A percentile compares a stretch with the other conserved stretches of the same genome.
phyloP scores from a whole-genome alignment of 1,140 invertebrate genomes.

The Drosophila athabasca region DNA sequence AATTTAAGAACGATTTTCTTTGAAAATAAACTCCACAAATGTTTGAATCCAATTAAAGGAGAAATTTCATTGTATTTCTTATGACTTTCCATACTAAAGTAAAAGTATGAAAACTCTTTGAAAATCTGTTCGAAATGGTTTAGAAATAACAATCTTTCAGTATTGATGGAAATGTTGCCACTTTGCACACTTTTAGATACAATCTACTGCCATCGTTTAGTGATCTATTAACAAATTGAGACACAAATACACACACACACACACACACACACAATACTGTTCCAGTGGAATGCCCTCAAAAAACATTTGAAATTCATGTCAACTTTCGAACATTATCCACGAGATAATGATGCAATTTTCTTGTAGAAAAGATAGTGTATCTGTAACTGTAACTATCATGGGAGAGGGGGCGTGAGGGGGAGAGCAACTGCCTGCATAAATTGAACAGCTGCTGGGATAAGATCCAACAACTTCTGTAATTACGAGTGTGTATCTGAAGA shows the following conservation, averaged over 20 bases:
- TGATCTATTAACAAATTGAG: neutral
- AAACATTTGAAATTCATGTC: constrained; percentile 1
- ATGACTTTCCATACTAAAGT: too few species aligned
- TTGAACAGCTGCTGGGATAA: constrained; percentile 43
- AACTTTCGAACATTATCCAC: constrained; percentile 31
- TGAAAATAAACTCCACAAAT: too few species aligned
- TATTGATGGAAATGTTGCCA: neutral
- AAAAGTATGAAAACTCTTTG: too few species aligned
- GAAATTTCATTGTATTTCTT: too few species aligned
- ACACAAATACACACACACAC: neutral
- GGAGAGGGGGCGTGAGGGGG: neutral
- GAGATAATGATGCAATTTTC: constrained; percentile 37
- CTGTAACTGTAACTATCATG: too few species aligned
- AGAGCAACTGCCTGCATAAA: constrained; percentile 27
- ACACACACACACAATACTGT: constrained; percentile 1
- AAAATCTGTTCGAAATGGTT: too few species aligned
- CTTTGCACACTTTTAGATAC: neutral
- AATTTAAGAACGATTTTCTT: too few species aligned
- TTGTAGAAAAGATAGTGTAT: too few species aligned
- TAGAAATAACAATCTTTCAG: too few species aligned
- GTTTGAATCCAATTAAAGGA: too few species aligned
- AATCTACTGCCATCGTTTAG: neutral
- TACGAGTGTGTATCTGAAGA: constrained; percentile 36
- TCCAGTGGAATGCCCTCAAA: constrained; percentile 15
- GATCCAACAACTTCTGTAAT: constrained; percentile 69